Conservation (phyloP, 2,888 invertebrate species). For the Pedicia rivosa region DNA sequence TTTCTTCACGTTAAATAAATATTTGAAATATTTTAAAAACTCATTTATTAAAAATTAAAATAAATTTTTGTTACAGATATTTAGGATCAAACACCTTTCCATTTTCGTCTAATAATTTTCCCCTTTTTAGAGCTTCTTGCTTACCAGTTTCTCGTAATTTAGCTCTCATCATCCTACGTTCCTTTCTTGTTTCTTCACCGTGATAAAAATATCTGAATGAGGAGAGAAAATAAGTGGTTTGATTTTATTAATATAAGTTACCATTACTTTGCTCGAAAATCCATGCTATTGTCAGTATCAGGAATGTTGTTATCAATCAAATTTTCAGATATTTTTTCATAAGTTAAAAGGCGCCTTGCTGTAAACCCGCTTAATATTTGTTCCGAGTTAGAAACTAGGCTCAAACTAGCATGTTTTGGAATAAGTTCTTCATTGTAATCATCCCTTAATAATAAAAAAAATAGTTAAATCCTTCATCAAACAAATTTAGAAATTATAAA, state of each 20-base stretch:
- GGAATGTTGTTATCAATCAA: constrained; percentile 18
- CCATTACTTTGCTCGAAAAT: constrained; percentile 21
- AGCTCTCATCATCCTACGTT: constrained; percentile 35
- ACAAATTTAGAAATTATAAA: constrained; percentile 4
- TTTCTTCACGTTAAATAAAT: too few relatives aligned
- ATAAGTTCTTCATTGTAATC: constrained; percentile 56
- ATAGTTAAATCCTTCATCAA: constrained; percentile 4
- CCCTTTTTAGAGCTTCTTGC: constrained; percentile 23
- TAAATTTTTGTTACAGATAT: too few relatives aligned
- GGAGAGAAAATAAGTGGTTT: background rate
- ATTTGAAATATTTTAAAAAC: too few relatives aligned
- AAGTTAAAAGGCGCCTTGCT: constrained; percentile 70
- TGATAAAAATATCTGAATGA: constrained; percentile 48
- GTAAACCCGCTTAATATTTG: constrained; percentile 70
- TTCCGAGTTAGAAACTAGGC: constrained; percentile 70
- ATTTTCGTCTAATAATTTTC: constrained; percentile 18
- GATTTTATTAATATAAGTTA: background rate
- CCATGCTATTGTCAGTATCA: constrained; percentile 14
- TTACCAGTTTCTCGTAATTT: constrained; percentile 28
- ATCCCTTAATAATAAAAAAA: constrained; percentile 34
- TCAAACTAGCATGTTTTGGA: constrained; percentile 66
- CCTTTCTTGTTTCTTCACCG: constrained; percentile 47
- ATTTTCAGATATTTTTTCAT: constrained; percentile 53
- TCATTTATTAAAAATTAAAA: too few relatives aligned
- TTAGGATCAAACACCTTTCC: constrained; percentile 1